Conservation (phyloP, 2,888 invertebrate species). For the Ischnura elegans region DNA sequence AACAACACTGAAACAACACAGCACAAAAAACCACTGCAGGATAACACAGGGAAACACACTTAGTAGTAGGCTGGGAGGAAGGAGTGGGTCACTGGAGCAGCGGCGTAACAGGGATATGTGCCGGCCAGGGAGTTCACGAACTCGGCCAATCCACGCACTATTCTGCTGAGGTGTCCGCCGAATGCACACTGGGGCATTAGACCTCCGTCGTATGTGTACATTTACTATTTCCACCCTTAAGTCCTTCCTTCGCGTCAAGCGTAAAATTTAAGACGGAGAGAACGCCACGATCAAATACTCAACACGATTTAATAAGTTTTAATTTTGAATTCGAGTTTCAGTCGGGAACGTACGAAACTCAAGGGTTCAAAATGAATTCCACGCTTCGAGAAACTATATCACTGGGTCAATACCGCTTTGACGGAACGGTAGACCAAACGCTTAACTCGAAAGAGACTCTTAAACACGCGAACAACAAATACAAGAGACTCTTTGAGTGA, state of each 20-base stretch:
- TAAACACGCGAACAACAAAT: background rate
- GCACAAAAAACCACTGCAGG: background rate
- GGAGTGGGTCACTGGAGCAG: background rate
- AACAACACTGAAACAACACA: constrained; percentile 1
- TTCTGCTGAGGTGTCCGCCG: no score
- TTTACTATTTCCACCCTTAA: no score
- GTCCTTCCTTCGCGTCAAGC: no score
- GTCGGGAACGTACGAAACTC: no score
- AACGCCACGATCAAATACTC: no score
- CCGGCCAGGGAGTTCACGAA: no score
- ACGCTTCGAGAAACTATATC: background rate
- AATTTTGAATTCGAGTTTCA: no score
- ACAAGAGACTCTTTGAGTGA: background rate
- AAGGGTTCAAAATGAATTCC: background rate
- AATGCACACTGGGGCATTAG: no score
- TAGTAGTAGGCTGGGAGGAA: background rate
- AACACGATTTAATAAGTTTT: no score
- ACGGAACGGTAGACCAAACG: background rate
- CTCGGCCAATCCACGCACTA: no score
- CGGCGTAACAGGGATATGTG: background rate
- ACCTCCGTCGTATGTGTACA: no score
- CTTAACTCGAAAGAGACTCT: background rate
- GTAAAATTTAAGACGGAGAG: no score
- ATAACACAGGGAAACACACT: background rate
- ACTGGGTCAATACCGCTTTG: background rate